Conservation (phyloP, 2,797 vertebrate genomes). For the Podarcis siculus region DNA sequence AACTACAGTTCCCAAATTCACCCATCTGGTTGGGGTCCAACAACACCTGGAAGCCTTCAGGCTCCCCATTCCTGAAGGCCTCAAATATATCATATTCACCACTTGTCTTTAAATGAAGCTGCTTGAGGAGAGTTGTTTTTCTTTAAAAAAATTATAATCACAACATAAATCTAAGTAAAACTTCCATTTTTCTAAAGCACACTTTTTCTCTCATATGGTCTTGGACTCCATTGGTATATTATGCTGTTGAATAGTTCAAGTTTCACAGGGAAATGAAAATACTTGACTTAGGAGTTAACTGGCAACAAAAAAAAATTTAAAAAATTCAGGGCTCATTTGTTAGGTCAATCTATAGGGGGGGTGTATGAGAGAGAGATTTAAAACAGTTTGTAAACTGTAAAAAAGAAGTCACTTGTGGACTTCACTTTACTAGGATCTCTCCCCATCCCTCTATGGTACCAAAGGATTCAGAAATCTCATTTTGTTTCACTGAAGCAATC, state of each 20-base stretch:
- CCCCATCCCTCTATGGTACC: background rate
- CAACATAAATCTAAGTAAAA: conserved; percentile 22
- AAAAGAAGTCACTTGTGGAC: conserved; percentile 20
- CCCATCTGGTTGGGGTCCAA: background rate
- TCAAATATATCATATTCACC: background rate
- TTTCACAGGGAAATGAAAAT: conserved; percentile 57
- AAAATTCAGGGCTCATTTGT: conserved; percentile 54
- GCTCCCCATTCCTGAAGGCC: background rate
- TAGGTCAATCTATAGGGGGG: conserved; percentile 35
- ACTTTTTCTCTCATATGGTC: conserved; percentile 1
- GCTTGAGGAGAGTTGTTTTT: background rate
- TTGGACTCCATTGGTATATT: conserved; percentile 40
- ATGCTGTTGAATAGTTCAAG: conserved; percentile 29
- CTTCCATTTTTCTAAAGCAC: conserved; percentile 48
- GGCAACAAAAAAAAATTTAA: conserved; percentile 27
- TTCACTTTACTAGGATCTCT: background rate
- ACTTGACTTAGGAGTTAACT: conserved; percentile 50
- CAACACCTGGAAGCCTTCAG: background rate
- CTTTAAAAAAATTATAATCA: background rate
- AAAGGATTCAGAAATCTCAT: background rate
- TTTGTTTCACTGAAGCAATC: background rate
- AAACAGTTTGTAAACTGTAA: conserved; percentile 3
- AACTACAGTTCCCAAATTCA: background rate
- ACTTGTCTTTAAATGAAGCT: background rate
- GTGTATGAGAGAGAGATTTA: conserved; percentile 23